These are phyloP conservation scores for Lasioglossum calceatum DNA, from an alignment of 2,888 invertebrate genomes.

Conservation along the genomic window DNA sequence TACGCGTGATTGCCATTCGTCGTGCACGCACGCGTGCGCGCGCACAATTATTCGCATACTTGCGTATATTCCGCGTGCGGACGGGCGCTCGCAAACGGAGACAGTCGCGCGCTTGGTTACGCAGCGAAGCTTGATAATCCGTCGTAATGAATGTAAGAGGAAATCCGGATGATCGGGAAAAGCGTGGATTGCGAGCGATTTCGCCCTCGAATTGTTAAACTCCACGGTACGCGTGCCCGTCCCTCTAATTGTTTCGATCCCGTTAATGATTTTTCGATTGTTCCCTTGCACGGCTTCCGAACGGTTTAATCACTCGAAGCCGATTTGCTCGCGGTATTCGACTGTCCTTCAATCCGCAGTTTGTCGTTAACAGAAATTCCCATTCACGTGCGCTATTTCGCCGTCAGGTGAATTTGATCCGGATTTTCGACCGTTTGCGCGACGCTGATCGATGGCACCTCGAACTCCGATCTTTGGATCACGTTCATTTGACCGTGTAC, in stretches of 20 bases:
- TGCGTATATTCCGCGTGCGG: not conserved
- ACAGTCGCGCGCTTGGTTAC: slow-evolving; percentile 17
- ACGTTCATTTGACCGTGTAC: not conserved
- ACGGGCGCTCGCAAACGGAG: not conserved
- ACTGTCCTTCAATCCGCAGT: not conserved
- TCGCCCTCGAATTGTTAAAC: not conserved
- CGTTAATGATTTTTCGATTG: slow-evolving; percentile 12
- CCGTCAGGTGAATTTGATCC: not conserved
- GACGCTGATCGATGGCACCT: not conserved
- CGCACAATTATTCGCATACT: not conserved
- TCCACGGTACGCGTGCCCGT: not conserved
- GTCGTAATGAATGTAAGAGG: slow-evolving; percentile 40
- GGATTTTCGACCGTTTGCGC: not conserved
- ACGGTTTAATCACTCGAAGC: not conserved
- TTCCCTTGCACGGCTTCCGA: not conserved
- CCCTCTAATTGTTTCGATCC: not conserved
- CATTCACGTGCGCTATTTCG: not conserved
- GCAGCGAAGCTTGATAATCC: slow-evolving; percentile 41
- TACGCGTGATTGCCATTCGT: slow-evolving; percentile 21
- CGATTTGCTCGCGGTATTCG: not conserved
- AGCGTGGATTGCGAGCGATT: slow-evolving; percentile 18
- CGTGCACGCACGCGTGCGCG: not conserved
- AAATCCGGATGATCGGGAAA: slow-evolving; percentile 32
- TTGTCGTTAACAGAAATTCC: not conserved
- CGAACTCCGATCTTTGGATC: not conserved